Evolutionary conservation across 2,113 vertebrate genomes (phyloP).

Genomic region (Micromys minutus): DNA sequence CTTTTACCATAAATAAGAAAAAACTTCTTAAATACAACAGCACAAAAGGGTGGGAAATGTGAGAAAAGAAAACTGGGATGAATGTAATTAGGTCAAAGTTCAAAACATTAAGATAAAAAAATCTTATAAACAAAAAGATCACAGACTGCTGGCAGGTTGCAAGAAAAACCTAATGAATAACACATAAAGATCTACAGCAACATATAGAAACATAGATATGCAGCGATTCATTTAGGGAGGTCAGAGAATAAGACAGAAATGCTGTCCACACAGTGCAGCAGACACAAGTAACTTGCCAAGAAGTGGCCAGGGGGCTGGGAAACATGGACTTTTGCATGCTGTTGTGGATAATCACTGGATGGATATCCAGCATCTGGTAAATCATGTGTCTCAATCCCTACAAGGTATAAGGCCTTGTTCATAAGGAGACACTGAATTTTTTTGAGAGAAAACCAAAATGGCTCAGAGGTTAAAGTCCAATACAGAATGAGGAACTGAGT

Average conservation of each 20-base stretch:
- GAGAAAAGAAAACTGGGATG: background rate
- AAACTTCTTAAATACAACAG: background rate
- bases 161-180: background rate
- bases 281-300: background rate
- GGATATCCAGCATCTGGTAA: background rate
- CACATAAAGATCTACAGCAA: too few relatives aligned
- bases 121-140: too few relatives aligned
- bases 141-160: too few relatives aligned
- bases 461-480: background rate
- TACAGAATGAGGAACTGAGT: background rate
- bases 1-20: background rate
- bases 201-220: background rate
- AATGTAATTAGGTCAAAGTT: background rate
- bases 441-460: background rate
- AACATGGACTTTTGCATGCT: background rate
- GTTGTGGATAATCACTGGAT: too few relatives aligned
- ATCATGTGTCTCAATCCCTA: background rate
- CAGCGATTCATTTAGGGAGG: fast-evolving
- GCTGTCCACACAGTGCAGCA: too few relatives aligned
- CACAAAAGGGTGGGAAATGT: background rate
- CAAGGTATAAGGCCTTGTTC: background rate
- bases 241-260: background rate
- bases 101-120: background rate
- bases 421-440: background rate
- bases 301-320: background rate